These are phyloP conservation scores for Willisornis vidua DNA, from an alignment of 2,113 vertebrate genomes.

Conservation along the genomic window DNA sequence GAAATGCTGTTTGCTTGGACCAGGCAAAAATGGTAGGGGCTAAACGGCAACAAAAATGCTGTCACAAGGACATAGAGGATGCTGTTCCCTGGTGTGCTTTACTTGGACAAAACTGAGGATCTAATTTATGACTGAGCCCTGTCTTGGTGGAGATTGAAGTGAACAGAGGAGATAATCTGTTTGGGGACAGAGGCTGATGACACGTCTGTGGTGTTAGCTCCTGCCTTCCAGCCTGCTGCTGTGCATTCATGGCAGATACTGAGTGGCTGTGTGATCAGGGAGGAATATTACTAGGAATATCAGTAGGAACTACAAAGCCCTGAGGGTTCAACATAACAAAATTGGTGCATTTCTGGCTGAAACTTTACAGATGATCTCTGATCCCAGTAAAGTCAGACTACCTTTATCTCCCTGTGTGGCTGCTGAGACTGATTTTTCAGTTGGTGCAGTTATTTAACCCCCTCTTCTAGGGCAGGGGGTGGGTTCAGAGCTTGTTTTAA, in stretches of 20 bases:
- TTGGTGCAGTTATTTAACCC: neutral
- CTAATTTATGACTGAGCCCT: neutral
- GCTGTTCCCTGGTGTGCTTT: neutral
- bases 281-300: neutral
- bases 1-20: neutral
- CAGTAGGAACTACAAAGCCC: neutral
- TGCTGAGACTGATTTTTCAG: neutral
- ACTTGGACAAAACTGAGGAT: neutral
- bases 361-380: neutral
- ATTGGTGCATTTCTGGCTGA: neutral
- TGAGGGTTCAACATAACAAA: neutral
- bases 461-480: neutral
- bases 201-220: neutral
- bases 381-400: neutral
- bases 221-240: neutral
- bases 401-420: neutral
- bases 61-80: accelerated
- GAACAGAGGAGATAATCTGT: neutral
- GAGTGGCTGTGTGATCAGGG: neutral
- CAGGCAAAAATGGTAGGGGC: neutral
- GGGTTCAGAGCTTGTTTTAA: neutral
- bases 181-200: neutral
- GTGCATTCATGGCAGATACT: neutral
- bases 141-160: neutral
- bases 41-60: neutral